A percentile compares a stretch with the other conserved stretches of the same genome.
phyloP scores from a whole-genome alignment of 2,888 invertebrate species.

The Allolobophora icterica region DNA sequence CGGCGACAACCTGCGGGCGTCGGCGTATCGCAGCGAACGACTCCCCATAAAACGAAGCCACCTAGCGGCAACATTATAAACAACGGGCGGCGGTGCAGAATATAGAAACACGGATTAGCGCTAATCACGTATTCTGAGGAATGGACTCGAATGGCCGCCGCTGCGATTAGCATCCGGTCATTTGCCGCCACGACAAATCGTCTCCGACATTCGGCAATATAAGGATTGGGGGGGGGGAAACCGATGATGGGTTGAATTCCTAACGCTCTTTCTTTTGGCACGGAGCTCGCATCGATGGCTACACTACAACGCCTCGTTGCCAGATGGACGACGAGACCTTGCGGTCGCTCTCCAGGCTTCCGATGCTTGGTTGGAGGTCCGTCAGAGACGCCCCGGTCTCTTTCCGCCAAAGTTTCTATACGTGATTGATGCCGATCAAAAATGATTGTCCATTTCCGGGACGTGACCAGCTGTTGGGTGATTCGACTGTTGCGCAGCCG shows the following conservation, averaged over 20 bases:
- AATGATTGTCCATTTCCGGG: slow-evolving; percentile 17
- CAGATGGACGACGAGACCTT: not conserved
- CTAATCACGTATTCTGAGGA: slow-evolving; percentile 10
- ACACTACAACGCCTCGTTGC: not conserved
- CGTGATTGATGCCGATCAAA: not conserved
- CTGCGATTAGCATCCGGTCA: not conserved
- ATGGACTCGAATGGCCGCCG: not conserved
- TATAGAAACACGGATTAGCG: not conserved
- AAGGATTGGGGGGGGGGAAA: not conserved
- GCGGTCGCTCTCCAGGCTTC: not conserved
- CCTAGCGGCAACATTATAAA: not conserved
- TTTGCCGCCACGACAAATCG: slow-evolving; percentile 6
- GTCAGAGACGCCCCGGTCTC: not conserved
- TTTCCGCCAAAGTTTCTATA: not conserved
- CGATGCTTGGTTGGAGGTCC: not conserved
- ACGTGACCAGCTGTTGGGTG: too few relatives aligned
- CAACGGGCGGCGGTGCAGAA: not conserved
- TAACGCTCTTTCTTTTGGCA: not conserved
- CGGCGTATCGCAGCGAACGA: not conserved
- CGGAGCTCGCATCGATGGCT: not conserved
- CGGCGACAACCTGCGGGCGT: too few relatives aligned
- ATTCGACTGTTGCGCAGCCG: too few relatives aligned
- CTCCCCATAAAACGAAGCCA: slow-evolving; percentile 10
- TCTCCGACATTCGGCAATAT: not conserved
- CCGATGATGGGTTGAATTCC: not conserved